These are phyloP conservation scores for Chelon labrosus DNA, from an alignment of 2,797 vertebrate species.

Conservation along the genomic window DNA sequence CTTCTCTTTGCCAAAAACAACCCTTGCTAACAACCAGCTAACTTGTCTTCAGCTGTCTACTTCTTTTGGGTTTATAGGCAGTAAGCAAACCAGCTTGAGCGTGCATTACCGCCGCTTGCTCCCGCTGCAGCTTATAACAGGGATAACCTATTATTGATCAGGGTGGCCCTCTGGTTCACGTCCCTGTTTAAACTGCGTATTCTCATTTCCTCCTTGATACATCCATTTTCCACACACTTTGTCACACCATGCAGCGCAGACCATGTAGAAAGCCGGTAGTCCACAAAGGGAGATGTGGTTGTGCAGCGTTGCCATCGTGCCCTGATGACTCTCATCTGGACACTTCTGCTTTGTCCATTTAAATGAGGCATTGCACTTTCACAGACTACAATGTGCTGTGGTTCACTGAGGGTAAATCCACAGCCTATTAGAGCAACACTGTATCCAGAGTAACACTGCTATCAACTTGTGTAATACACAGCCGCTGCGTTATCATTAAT, in stretches of 20 bases:
- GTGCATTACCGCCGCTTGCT: no score
- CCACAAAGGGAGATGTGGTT: constrained; percentile 29
- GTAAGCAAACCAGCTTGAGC: no score
- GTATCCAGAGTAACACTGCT: neutral
- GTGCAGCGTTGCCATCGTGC: constrained; percentile 27
- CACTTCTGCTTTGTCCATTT: constrained; percentile 64
- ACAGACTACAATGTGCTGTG: constrained; percentile 19
- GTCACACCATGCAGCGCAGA: neutral
- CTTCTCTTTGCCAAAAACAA: no score
- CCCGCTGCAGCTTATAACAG: no score
- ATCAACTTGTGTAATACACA: neutral
- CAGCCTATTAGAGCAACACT: constrained; percentile 7
- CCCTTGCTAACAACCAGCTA: no score
- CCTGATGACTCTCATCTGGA: constrained; percentile 54
- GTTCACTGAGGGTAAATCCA: neutral
- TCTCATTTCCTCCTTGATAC: neutral
- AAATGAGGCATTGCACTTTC: constrained; percentile 33
- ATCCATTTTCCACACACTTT: neutral
- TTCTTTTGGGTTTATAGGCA: no score
- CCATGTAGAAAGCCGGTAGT: constrained; percentile 30
- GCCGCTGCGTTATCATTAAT: no score
- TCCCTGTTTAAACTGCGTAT: no score
- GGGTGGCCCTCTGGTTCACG: neutral
- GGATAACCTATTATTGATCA: neutral
- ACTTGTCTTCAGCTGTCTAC: no score